Base-by-base conservation (phyloP, 2,888 invertebrate species). In the Spicauda simplicius region DNA sequence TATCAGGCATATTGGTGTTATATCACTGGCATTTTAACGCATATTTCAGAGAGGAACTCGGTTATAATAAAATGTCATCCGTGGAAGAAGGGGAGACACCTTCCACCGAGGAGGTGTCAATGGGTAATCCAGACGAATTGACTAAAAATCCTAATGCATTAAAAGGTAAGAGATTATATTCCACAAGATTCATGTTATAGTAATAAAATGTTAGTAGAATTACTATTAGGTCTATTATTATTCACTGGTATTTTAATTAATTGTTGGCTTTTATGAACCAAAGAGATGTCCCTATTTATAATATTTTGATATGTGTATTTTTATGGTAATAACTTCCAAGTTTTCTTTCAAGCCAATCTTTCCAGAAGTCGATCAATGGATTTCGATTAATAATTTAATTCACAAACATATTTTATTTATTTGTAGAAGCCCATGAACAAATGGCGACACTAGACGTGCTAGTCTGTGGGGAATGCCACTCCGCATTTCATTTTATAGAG, bases 401-500 rank as follows among this genome's bases (percentile, higher is more conserved):
- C 45, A 45, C n/a, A 48, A 2, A 16, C 7, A 16, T 12, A n/a
- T 11, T 10, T 37, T n/a, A n/a, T 18, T 25, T 4, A 48, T 52
- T 68, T 71, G 10, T 80, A 97, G 97, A 95, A 77, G 96, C 97
- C 11, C 96, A 96, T 92, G 95, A 96, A 74, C 96, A 97, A 80
- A 95, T 97, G 92, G 95, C 95, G 66, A 94, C 95, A 65, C 88
- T 97, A 71, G 97, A 97, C 91, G 95, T 97, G 7, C 87, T 97
- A 25, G 97, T 97, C 0, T 97, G 97, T 88, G 97, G 97, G n/a
- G 95, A 95, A 70, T 97, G 97, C 80, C 96, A 97, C 82, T 94
- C 95, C 59, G 96, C 96, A 61, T 97, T 96, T 81, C 96, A 97
- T 83, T 97, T 96, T 83, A 86, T 97, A 61, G 96, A 97, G 80